Evolutionary conservation across 1,140 invertebrate species (phyloP), one percentile per base, ranked within the genome.

Genomic region (Dendroctonus ponderosae): DNA sequence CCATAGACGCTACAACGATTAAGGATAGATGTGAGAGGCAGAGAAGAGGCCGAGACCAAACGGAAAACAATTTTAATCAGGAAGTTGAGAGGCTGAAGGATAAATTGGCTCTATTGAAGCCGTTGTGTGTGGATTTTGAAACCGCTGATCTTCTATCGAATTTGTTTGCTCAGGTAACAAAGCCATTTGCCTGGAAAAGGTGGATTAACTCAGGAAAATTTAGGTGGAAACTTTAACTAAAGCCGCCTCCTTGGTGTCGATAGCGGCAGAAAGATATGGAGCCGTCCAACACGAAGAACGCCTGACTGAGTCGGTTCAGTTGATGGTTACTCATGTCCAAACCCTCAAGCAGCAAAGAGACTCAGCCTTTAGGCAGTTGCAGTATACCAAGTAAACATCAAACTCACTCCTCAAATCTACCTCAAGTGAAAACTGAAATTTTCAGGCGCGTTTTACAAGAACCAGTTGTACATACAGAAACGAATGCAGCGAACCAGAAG

Each of bases 271-370:
- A 71, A 46, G 75, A 37, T 79, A 71, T 63, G 78, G 78, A 12
- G 76, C 77, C 7, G 77, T 79, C 6, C 77, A 79, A 54, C 75
- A 78, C n/a, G 78, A 79, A 66, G 69, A 74, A 26, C 51, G 76
- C 38, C 60, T 79, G 26, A 66, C 75, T 2, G 74, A 78, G 51
- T 71, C 76, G 0, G 76, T 75, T 0, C 66, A 74, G 37, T 64
- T 78, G 57, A 79, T 79, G 77, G 72, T 79, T 6, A 76, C 65
- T 48, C 73, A 79, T 51, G 75, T 79, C 15, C 71, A 75, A 49
- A 51, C 69, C 5, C 60, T 79, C 26, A 78, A 78, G 67, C 75
- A 76, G 60, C 78, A 79, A 71, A 64, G 78, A 48, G 78, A 79
- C 63, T 72, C 71, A 2, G 72, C 77, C 0, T 70, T 74, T 43